phyloP scores from a whole-genome alignment of 2,888 invertebrate genomes.

The Lutraria lutraria region DNA sequence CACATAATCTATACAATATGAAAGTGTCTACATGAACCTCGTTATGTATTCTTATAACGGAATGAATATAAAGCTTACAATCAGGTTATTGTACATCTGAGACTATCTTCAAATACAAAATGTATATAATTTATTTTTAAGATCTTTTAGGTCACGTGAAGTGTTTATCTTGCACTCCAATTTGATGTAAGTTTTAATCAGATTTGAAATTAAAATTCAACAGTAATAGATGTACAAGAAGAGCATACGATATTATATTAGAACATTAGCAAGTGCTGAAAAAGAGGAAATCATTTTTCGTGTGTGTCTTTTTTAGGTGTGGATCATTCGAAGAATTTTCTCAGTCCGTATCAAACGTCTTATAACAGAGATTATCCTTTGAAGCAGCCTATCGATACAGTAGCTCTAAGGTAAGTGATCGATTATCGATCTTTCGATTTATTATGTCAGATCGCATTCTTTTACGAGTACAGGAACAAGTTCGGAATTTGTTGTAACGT shows the following conservation, averaged over 20 bases:
- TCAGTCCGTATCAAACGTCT: constrained; percentile 78
- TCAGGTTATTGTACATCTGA: background rate
- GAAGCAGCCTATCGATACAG: constrained; percentile 70
- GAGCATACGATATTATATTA: background rate
- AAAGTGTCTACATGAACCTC: background rate
- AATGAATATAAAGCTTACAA: background rate
- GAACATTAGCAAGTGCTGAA: no score
- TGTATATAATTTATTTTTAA: constrained; percentile 15
- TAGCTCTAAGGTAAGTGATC: constrained; percentile 76
- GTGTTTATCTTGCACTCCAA: constrained; percentile 41
- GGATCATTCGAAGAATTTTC: constrained; percentile 66
- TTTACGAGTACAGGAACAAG: no score
- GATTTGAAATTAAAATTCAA: constrained; percentile 19
- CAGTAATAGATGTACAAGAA: background rate
- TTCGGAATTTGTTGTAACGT: no score
- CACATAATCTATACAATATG: background rate
- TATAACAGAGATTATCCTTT: constrained; percentile 79
- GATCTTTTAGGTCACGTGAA: background rate
- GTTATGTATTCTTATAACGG: background rate
- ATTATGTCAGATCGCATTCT: no score
- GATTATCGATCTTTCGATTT: background rate
- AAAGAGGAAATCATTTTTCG: no score
- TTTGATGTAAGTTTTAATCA: constrained; percentile 35
- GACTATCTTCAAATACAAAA: constrained; percentile 2
- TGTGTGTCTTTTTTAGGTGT: constrained; percentile 31